Conservation (phyloP, 2,888 invertebrate species). For the Scelioninae gen. 1 region DNA sequence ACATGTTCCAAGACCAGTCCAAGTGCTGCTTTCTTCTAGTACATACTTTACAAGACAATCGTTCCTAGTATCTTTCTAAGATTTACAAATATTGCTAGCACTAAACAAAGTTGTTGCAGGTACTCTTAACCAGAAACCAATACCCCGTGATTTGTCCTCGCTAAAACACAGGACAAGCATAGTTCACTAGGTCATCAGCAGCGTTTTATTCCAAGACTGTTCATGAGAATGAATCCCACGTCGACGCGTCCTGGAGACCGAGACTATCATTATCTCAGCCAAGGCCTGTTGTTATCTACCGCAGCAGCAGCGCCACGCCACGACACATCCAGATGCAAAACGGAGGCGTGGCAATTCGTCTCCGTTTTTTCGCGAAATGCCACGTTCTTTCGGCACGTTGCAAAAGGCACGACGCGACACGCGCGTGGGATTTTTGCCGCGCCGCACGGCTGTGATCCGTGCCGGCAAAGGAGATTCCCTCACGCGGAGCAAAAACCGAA, state of each 20-base stretch:
- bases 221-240: conserved; percentile 53
- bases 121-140: no score
- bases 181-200: conserved; percentile 49
- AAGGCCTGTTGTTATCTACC: conserved; percentile 35
- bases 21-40: no score
- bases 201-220: conserved; percentile 19
- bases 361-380: conserved; percentile 46
- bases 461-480: conserved; percentile 63
- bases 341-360: conserved; percentile 38
- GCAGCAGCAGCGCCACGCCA: conserved; percentile 1
- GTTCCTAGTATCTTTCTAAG: no score
- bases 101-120: neutral
- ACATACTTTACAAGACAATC: no score
- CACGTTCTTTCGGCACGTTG: conserved; percentile 25
- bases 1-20: no score
- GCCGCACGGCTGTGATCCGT: no score
- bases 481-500: conserved; percentile 48
- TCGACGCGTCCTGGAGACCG: conserved; percentile 5
- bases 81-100: conserved; percentile 31
- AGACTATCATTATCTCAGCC: conserved; percentile 37
- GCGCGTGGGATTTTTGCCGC: conserved; percentile 61
- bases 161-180: conserved; percentile 18
- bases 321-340: conserved; percentile 31
- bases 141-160: no score
- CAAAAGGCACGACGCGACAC: conserved; percentile 59